Evolutionary conservation across 53 echinoderm and acorn worm species (phyloP).

Genomic region (Hippasteria phrygiana): DNA sequence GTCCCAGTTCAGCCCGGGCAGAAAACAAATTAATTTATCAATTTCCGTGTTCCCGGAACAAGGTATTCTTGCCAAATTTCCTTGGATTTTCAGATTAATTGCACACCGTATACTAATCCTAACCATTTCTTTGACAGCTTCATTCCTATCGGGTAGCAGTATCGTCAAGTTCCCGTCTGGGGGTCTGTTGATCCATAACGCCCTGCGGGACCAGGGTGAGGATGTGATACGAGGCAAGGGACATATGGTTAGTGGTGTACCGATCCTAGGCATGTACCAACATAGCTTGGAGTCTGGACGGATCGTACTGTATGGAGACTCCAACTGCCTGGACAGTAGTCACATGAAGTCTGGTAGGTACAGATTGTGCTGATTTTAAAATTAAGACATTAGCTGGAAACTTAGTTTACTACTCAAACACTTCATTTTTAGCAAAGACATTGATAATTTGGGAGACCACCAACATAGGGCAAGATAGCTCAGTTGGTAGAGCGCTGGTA

Average conservation of each 20-base stretch:
- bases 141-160: slow-evolving; percentile 83
- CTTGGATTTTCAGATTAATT: too few relatives aligned
- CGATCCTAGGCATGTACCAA: slow-evolving; percentile 91
- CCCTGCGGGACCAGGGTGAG: slow-evolving; percentile 87
- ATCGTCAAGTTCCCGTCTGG: slow-evolving; percentile 92
- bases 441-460: too few relatives aligned
- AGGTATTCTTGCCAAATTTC: too few relatives aligned
- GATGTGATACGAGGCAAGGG: slow-evolving; percentile 91
- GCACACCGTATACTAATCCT: too few relatives aligned
- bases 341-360: slow-evolving; percentile 91
- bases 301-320: slow-evolving; percentile 96
- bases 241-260: slow-evolving; percentile 71
- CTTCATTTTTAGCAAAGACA: too few relatives aligned
- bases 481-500: too few relatives aligned
- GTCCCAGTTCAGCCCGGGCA: too few relatives aligned
- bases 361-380: too few relatives aligned
- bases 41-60: neutral
- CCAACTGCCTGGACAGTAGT: slow-evolving; percentile 96
- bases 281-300: slow-evolving; percentile 79
- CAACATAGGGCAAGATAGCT: too few relatives aligned
- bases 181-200: slow-evolving; percentile 72
- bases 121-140: slow-evolving; percentile 55
- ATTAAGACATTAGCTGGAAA: too few relatives aligned
- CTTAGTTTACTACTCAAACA: too few relatives aligned
- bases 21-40: too few relatives aligned